Conservation (phyloP, 2,113 vertebrate species). For the Gadus macrocephalus region DNA sequence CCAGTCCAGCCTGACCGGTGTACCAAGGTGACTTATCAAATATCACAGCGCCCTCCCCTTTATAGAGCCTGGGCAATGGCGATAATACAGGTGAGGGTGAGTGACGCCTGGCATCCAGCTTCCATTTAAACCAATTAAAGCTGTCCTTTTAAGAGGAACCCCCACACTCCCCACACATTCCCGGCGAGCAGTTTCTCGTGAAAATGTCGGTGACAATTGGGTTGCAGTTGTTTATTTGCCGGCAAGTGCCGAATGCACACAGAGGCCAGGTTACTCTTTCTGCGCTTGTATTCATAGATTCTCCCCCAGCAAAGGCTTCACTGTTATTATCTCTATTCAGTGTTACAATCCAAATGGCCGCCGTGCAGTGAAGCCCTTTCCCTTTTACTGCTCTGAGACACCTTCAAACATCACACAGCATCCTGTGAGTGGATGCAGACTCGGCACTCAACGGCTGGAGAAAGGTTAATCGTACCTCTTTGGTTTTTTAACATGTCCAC, state of each 20-base stretch:
- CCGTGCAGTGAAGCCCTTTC: no score
- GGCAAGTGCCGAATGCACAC: neutral
- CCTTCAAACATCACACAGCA: no score
- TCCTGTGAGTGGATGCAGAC: no score
- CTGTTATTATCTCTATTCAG: constrained; percentile 1
- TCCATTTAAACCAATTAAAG: constrained; percentile 38
- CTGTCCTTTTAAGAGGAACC: constrained; percentile 30
- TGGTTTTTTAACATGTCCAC: neutral
- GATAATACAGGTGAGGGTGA: neutral
- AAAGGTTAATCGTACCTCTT: no score
- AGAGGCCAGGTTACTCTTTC: neutral
- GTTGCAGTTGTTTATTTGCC: constrained; percentile 7
- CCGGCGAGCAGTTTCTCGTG: neutral
- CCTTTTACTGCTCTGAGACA: no score
- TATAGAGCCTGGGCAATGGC: neutral
- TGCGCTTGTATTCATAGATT: neutral
- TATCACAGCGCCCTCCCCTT: neutral
- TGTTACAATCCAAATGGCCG: no score
- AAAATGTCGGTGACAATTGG: constrained; percentile 2
- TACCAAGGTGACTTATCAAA: neutral
- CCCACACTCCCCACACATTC: neutral
- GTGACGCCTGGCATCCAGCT: constrained; percentile 14
- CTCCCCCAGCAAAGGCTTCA: neutral
- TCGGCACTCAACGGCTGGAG: no score
- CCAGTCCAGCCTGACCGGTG: neutral